A percentile compares a stretch with the other conserved stretches of the same genome.
Evolutionary conservation across 2,797 vertebrate genomes (phyloP).

Genomic region (Acanthurus tractus): DNA sequence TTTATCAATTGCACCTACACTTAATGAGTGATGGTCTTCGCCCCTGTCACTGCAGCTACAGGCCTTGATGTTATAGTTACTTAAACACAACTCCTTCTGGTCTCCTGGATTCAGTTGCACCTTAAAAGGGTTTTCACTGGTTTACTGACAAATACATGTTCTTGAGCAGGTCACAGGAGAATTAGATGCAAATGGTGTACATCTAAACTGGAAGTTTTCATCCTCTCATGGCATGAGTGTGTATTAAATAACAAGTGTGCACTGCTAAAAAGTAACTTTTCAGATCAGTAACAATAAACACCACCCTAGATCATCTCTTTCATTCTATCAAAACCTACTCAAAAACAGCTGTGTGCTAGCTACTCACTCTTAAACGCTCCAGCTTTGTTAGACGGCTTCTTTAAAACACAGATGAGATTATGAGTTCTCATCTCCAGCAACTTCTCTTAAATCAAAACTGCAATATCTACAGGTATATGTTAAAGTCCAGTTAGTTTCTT

Average conservation of each 20-base stretch:
- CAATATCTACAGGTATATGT: no score
- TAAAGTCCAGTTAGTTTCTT: no score
- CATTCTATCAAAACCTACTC: background rate
- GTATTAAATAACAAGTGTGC: background rate
- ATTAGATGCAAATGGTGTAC: background rate
- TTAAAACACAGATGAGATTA: no score
- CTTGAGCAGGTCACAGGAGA: no score
- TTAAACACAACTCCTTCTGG: background rate
- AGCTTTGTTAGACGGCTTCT: no score
- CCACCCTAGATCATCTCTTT: background rate
- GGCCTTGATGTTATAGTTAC: no score
- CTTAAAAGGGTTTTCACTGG: no score
- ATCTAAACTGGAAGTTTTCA: background rate
- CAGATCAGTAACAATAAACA: slow-evolving; percentile 9
- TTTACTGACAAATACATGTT: no score
- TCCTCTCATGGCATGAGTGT: background rate
- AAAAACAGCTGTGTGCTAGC: background rate
- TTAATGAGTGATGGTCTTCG: background rate
- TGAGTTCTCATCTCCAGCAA: no score
- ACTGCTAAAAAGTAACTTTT: background rate
- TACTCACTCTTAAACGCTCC: no score
- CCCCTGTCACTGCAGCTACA: no score
- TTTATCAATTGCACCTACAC: background rate
- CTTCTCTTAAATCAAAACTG: no score
- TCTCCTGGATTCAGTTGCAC: background rate